Conservation (phyloP, 2,888 invertebrate species). For the Meganola albula region DNA sequence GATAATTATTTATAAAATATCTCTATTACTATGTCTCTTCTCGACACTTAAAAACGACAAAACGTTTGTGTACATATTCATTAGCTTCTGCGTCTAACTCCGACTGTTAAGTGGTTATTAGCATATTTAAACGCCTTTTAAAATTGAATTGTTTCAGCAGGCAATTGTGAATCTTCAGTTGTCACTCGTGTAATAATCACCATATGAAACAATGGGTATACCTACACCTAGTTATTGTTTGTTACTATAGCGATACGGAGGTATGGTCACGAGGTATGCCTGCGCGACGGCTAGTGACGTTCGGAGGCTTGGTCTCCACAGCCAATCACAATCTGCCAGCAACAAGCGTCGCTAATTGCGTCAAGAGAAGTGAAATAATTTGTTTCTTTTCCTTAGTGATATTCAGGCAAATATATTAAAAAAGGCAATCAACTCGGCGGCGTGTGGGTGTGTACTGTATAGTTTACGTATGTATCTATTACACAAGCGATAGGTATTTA, state of each 20-base stretch:
- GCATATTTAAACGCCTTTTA: too few species aligned
- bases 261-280: constrained; percentile 39
- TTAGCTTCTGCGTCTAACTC: too few species aligned
- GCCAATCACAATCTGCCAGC: constrained; percentile 37
- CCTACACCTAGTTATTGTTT: constrained; percentile 3
- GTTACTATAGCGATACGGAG: constrained; percentile 25
- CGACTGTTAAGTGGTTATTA: too few species aligned
- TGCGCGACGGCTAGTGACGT: constrained; percentile 46
- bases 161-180: too few species aligned
- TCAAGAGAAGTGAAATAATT: constrained; percentile 24
- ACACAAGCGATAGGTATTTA: constrained; percentile 1
- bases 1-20: too few species aligned
- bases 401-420: constrained; percentile 19
- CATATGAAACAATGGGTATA: constrained; percentile 1
- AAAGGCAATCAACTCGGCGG: constrained; percentile 8
- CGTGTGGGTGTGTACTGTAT: constrained; percentile 14
- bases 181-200: too few species aligned
- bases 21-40: too few species aligned
- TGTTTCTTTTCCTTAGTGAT: constrained; percentile 18
- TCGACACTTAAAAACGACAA: too few species aligned
- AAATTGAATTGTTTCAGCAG: too few species aligned
- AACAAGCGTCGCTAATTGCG: constrained; percentile 19
- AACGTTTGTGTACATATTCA: too few species aligned
- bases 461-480: too few species aligned
- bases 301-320: constrained; percentile 53